Percentiles rank a stretch among this genome's conserved stretches.
These are phyloP conservation scores for Argyresthia albistria DNA, from an alignment of 2,888 invertebrate genomes.

Conservation along the genomic window DNA sequence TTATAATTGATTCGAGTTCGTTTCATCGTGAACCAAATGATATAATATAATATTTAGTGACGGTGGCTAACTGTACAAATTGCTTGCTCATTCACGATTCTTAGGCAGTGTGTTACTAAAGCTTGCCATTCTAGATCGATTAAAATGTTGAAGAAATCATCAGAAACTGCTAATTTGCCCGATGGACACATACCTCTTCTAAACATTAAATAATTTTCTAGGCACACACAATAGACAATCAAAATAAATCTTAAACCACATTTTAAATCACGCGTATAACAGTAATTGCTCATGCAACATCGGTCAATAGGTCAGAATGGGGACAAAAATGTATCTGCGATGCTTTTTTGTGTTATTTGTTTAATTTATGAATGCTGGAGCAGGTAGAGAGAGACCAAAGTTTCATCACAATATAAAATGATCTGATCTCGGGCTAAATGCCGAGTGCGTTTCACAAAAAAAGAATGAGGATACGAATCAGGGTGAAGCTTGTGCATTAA, in stretches of 20 bases:
- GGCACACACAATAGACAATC: no score
- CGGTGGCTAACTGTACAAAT: no score
- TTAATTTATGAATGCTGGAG: conserved; percentile 22
- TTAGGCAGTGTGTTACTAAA: no score
- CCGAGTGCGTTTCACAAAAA: not conserved
- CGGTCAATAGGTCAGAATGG: conserved; percentile 35
- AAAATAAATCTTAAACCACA: not conserved
- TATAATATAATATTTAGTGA: no score
- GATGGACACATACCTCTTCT: no score
- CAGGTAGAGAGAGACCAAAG: conserved; percentile 3
- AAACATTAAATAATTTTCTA: no score
- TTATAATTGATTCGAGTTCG: not conserved
- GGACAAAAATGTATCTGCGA: conserved; percentile 19
- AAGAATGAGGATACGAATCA: not conserved
- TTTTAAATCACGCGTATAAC: not conserved
- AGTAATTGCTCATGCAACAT: conserved; percentile 42
- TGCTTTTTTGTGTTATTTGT: conserved; percentile 19
- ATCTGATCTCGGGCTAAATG: conserved; percentile 1
- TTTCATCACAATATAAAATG: conserved; percentile 1
- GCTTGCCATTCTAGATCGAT: no score
- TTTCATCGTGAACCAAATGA: not conserved
- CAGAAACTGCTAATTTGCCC: no score
- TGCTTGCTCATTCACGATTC: no score
- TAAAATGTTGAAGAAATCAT: no score
- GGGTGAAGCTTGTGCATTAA: not conserved